Evolutionary conservation across 2,888 invertebrate species (phyloP), one percentile per base, ranked within the genome.

Genomic region (Acanthacorydalis orientalis): DNA sequence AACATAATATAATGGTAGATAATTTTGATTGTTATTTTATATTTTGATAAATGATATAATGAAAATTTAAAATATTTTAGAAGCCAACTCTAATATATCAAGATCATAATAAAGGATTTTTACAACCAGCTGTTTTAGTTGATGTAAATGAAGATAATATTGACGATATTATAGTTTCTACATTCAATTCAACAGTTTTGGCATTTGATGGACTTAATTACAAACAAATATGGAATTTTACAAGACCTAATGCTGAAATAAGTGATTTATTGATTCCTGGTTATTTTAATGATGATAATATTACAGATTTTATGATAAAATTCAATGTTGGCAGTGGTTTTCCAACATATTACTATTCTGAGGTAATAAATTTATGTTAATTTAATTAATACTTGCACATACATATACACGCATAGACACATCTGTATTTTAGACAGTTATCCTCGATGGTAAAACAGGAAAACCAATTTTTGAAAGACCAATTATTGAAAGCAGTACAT

Each of bases 251-350:
- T 57, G 74, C 82, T 7, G 81, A 84, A 63, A 75, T 81, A 10
- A 79, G 81, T 55, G 82, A 83, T 56, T 75, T 82, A 44, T 84
- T 86, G 38, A 78, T 83, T 10, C 83, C 83, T 1, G 86, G 83
- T 1, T 85, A 77, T 62, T 88, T 80, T 57, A 82, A 86, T 60
- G 75, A 77, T 53, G 87, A 87, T 57, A 72, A 78, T 53, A 64
- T 80, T 7, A 83, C 85, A 0, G 88, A 88, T 62, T 83, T 88
- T 58, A 70, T 86, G 65, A 72, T 88, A 1, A 82, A 83, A 54
- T 83, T 73, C 56, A 71, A 74, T 48, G 64, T 42, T 7, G 47
- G 47, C 6, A 42, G 34, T 0, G 82, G 78, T 9, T 83, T 77
- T 62, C 82, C 83, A 1, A 68, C 80, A 1, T 83, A 83, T 60